phyloP scores from a whole-genome alignment of 2,113 vertebrate genomes.

The Archilochus colubris region DNA sequence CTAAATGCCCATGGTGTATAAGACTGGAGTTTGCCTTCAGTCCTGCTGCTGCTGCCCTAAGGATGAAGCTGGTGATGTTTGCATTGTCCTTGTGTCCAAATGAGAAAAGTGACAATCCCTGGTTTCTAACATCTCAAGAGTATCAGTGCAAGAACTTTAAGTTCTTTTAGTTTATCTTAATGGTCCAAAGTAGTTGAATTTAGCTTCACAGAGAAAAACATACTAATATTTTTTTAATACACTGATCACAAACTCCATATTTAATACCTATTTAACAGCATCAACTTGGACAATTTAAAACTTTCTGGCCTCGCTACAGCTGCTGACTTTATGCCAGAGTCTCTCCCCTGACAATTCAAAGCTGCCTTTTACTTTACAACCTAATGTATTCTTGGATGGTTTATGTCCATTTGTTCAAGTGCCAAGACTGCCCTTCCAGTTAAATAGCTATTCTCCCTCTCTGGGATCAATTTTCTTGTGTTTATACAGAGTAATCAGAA shows the following conservation, averaged over 20 bases:
- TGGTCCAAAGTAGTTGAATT: neutral
- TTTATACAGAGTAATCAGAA: neutral
- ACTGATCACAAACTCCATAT: neutral
- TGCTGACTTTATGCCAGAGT: conserved; percentile 2
- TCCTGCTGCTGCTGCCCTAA: neutral
- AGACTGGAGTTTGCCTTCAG: neutral
- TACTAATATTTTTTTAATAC: neutral
- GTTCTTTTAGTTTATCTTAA: neutral
- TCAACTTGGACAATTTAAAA: neutral
- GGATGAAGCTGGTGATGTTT: neutral
- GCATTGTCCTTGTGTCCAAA: neutral
- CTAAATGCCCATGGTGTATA: neutral
- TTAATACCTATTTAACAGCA: neutral
- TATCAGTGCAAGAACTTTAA: neutral
- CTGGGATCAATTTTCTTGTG: neutral
- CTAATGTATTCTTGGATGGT: neutral
- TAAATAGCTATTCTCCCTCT: neutral
- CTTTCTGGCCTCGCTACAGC: neutral
- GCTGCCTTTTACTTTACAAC: neutral
- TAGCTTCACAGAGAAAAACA: neutral
- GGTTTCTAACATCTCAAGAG: neutral
- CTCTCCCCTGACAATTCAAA: neutral
- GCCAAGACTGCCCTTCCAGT: conserved; percentile 34
- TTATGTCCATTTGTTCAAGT: conserved; percentile 2
- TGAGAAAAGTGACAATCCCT: neutral